Evolutionary conservation across 2,797 vertebrate species (phyloP).

Genomic region (Parotocinclus haroldoi): DNA sequence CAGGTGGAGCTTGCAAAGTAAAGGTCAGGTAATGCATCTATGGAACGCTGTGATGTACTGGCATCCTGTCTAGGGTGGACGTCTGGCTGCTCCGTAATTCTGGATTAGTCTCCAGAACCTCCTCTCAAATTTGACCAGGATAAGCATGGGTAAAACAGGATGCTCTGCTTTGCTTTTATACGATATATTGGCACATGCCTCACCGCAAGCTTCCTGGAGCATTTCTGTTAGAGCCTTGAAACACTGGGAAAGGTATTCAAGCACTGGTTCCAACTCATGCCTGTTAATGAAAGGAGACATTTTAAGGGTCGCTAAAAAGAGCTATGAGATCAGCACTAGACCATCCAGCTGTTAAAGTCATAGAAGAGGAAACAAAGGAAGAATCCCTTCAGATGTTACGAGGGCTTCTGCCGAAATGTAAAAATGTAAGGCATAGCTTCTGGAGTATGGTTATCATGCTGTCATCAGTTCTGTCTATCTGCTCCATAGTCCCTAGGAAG

Average conservation of each 20-base stretch:
- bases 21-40: too few relatives aligned
- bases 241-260: constrained; percentile 5
- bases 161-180: too few relatives aligned
- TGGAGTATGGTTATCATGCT: constrained; percentile 30
- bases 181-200: neutral
- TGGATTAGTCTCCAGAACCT: too few relatives aligned
- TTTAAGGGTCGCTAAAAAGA: neutral
- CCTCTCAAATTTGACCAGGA: too few relatives aligned
- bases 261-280: neutral
- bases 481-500: constrained; percentile 6
- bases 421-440: constrained; percentile 8
- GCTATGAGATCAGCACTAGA: constrained; percentile 16
- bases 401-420: constrained; percentile 26
- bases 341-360: constrained; percentile 27
- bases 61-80: too few relatives aligned
- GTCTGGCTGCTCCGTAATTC: too few relatives aligned
- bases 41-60: too few relatives aligned
- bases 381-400: constrained; percentile 32
- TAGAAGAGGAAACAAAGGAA: constrained; percentile 20
- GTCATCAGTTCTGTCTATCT: constrained; percentile 29
- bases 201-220: constrained; percentile 9
- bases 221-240: constrained; percentile 18
- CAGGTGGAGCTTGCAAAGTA: too few relatives aligned
- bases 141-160: too few relatives aligned
- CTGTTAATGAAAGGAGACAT: too few relatives aligned